A percentile compares a stretch with the other conserved stretches of the same genome.
These are phyloP conservation scores for Ornithoptera alexandrae DNA, from an alignment of 2,888 invertebrate genomes.

Conservation along the genomic window DNA sequence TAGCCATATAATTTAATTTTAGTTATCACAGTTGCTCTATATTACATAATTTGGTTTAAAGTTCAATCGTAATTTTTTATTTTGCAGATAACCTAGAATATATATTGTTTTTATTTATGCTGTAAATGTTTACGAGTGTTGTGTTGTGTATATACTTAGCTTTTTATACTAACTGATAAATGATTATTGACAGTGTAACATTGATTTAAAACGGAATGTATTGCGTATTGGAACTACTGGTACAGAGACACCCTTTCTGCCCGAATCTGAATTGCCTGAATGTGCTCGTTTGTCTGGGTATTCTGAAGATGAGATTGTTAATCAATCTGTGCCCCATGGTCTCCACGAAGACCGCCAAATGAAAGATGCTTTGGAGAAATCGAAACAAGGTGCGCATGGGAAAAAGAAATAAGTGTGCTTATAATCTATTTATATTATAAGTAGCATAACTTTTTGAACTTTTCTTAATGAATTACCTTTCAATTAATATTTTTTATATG, in stretches of 20 bases:
- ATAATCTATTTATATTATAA: neutral
- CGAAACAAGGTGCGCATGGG: constrained; percentile 78
- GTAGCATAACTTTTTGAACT: neutral
- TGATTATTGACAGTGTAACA: constrained; percentile 84
- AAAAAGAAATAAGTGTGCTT: constrained; percentile 54
- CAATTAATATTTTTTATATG: neutral
- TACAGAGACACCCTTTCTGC: constrained; percentile 92
- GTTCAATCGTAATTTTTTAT: too few relatives aligned
- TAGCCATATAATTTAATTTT: too few relatives aligned
- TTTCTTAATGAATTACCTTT: neutral
- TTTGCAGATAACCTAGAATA: too few relatives aligned
- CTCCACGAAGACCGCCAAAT: constrained; percentile 85
- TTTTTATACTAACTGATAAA: constrained; percentile 22
- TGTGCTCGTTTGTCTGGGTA: constrained; percentile 89
- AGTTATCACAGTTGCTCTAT: too few relatives aligned
- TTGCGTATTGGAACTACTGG: constrained; percentile 96
- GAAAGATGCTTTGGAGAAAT: constrained; percentile 86
- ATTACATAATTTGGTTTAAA: too few relatives aligned
- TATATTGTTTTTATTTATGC: too few relatives aligned
- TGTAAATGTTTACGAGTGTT: too few relatives aligned
- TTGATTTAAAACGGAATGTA: constrained; percentile 93
- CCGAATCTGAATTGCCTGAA: constrained; percentile 83
- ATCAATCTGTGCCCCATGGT: constrained; percentile 54
- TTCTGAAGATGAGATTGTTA: constrained; percentile 82
- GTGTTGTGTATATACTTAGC: neutral